phyloP scores from a whole-genome alignment of 2,888 invertebrate genomes.

The Morinoia aosen region DNA sequence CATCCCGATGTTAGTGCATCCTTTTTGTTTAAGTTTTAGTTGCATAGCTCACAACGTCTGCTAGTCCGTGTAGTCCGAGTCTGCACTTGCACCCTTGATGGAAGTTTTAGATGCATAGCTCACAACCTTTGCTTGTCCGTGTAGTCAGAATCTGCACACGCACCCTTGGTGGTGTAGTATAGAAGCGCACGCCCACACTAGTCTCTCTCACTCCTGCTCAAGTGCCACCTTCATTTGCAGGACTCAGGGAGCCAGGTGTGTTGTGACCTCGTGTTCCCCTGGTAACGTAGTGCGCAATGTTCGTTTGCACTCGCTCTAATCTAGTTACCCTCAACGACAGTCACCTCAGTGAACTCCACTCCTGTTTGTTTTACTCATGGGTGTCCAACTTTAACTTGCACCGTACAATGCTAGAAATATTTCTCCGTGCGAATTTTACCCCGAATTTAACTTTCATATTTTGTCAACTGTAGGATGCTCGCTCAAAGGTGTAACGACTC shows the following conservation, averaged over 20 bases:
- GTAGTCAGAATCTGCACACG: too few relatives aligned
- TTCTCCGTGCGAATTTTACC: not conserved
- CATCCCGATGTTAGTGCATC: not conserved
- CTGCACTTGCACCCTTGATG: too few relatives aligned
- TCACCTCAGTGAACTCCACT: not conserved
- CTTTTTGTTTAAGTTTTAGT: not conserved
- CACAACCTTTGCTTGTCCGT: too few relatives aligned
- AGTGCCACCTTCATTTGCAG: not conserved
- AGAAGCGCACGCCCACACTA: not conserved
- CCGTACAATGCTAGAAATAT: not conserved
- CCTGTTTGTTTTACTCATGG: not conserved
- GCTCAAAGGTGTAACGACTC: not conserved
- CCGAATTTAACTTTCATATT: not conserved
- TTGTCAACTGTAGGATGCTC: not conserved
- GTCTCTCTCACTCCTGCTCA: not conserved
- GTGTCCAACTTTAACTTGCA: not conserved
- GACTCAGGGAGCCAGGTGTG: conserved; percentile 27
- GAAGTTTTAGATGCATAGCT: too few relatives aligned
- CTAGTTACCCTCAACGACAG: not conserved
- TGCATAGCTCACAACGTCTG: too few relatives aligned
- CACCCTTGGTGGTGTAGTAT: too few relatives aligned
- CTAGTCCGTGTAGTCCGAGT: too few relatives aligned
- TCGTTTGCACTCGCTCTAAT: not conserved
- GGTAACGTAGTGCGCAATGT: conserved; percentile 19
- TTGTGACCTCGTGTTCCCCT: conserved; percentile 14